These are phyloP conservation scores for Griposia aprilina DNA, from an alignment of 2,888 invertebrate species.

Conservation along the genomic window DNA sequence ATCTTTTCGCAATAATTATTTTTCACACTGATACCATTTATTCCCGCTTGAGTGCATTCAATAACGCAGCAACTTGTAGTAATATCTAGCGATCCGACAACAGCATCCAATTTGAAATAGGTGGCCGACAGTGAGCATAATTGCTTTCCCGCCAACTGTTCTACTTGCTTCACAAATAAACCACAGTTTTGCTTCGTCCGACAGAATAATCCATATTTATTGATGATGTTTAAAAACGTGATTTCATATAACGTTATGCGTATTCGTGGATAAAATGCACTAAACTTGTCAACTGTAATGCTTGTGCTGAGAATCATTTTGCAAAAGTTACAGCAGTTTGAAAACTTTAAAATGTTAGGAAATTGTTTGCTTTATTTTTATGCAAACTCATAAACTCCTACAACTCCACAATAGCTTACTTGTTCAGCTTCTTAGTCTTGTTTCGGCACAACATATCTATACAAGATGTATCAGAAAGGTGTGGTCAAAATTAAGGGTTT, in stretches of 20 bases:
- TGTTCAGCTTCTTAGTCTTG: neutral
- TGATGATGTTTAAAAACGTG: constrained; percentile 19
- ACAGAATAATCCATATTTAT: constrained; percentile 45
- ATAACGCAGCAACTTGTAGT: constrained; percentile 50
- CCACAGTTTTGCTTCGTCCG: constrained; percentile 50
- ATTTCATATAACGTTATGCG: neutral
- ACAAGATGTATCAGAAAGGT: neutral
- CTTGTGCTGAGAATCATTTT: neutral
- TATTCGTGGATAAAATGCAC: neutral
- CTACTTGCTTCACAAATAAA: constrained; percentile 60
- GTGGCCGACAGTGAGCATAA: constrained; percentile 58
- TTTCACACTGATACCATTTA: constrained; percentile 27
- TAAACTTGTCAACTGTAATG: neutral
- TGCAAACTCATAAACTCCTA: neutral
- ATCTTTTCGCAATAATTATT: constrained; percentile 16
- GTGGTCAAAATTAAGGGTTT: neutral
- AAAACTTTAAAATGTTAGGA: neutral
- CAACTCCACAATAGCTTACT: neutral
- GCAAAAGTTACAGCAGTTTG: neutral
- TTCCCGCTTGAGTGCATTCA: constrained; percentile 46
- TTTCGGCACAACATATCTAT: neutral
- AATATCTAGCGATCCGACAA: constrained; percentile 50
- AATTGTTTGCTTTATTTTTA: neutral
- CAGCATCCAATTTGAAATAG: constrained; percentile 56
- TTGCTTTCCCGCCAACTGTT: constrained; percentile 63